A percentile compares a stretch with the other conserved stretches of the same genome.
Evolutionary conservation across 1,140 invertebrate species (phyloP).

Genomic region (Drosophila gunungcola): DNA sequence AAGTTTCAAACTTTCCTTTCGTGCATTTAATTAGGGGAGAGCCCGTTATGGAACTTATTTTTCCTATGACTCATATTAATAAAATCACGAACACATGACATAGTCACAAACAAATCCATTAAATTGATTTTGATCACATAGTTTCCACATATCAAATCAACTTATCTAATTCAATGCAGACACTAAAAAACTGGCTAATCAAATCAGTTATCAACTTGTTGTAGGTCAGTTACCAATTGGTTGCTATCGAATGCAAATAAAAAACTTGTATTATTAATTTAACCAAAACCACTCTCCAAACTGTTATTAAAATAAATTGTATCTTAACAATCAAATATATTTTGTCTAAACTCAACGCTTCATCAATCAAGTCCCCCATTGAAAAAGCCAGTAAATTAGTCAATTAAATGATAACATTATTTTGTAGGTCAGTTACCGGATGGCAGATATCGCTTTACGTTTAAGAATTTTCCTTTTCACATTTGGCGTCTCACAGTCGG

Average conservation of each 20-base stretch:
- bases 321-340: no score
- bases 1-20: neutral
- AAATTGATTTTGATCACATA: neutral
- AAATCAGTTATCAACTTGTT: conserved; percentile 8
- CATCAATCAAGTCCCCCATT: neutral
- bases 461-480: conserved; percentile 15
- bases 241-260: neutral
- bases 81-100: neutral
- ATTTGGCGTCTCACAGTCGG: neutral
- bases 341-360: neutral
- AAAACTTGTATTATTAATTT: no score
- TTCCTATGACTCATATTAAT: neutral
- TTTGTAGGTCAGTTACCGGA: conserved; percentile 15
- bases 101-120: neutral
- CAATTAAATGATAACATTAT: conserved; percentile 3
- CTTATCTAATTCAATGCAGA: neutral
- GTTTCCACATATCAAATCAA: conserved; percentile 3
- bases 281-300: no score
- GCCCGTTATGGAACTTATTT: no score
- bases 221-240: conserved; percentile 9
- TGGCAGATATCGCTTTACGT: neutral
- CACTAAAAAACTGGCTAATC: neutral
- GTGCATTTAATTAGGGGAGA: neutral
- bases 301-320: no score
- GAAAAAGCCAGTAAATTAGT: neutral